Evolutionary conservation across 2,113 vertebrate genomes (phyloP), one percentile per base, ranked within the genome.

Genomic region (Etheostoma spectabile): DNA sequence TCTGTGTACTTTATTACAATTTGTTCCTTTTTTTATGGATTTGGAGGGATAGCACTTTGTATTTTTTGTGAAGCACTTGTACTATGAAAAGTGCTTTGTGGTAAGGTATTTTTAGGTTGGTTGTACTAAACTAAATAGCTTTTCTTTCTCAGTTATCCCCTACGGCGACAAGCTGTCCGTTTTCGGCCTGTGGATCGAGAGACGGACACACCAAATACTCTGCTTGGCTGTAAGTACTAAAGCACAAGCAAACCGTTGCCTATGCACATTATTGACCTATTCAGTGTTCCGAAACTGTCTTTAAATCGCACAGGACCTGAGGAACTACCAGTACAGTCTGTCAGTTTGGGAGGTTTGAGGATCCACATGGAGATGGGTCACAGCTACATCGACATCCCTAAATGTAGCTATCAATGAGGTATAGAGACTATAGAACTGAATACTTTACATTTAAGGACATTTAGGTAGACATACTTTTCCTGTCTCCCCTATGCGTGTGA

Each of bases 331-430:
- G 88, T 98, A 99, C 91, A 97, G 96, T 30, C 94, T 99, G 89
- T 93, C 96, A 27, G 95, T 95, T 22, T 99, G 86, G 96, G 97
- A 57, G 95, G 96, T 18, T 88, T 99, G 22, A 91, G 96, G 91
- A 96, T 99, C 90, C 97, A 98, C 77, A 96, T 99, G 97, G 97
- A 99, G 95, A 95, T 97, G 96, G 97, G 97, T 4, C 97, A 96
- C 93, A 99, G 95, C 88, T 97, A 95, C 88, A 97, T 99, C 88
- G 96, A 98, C 92, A 96, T 99, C 86, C 98, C 97, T 74, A 94
- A 96, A 66, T 94, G 91, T 30, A 97, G 94, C 86, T 96, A n/a
- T 97, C 64, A 94, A 79, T 21, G 96, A 99, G 93, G 98, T 98
- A n/a, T n/a, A n/a, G n/a, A n/a, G n/a, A n/a, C n/a, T n/a, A n/a